Conservation (phyloP, 37 sponge, comb jelly and placozoan species). For the Beroe ovata region DNA sequence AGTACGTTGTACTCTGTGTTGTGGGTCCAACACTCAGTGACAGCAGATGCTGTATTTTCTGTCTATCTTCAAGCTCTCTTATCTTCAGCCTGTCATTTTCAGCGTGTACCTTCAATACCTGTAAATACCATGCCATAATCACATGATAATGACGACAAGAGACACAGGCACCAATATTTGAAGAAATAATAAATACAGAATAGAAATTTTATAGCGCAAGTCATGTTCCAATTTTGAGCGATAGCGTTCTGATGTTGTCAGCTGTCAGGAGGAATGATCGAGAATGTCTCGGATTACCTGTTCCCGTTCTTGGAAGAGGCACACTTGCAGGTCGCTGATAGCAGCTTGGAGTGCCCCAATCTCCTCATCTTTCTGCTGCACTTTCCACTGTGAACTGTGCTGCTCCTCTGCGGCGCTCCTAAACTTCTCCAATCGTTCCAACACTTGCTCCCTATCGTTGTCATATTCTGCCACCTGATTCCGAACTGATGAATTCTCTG, state of each 20-base stretch:
- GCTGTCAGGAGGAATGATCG: too few relatives aligned
- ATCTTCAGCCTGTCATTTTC: conserved; percentile 96
- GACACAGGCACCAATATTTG: too few relatives aligned
- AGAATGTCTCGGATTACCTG: too few relatives aligned
- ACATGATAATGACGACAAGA: not conserved
- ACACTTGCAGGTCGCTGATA: conserved; percentile 99
- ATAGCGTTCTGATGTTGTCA: too few relatives aligned
- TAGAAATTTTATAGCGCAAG: too few relatives aligned
- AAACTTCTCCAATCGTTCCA: conserved; percentile 81
- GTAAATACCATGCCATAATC: too few relatives aligned
- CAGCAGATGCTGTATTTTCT: conserved; percentile 91
- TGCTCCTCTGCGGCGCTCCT: conserved; percentile 69
- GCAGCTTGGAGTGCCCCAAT: conserved; percentile 92
- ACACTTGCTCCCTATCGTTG: conserved; percentile 79
- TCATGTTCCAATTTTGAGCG: too few relatives aligned
- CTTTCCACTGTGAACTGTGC: conserved; percentile 88
- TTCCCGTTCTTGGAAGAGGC: conserved; percentile 66
- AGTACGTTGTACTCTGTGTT: conserved; percentile 76
- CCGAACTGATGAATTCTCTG: too few relatives aligned
- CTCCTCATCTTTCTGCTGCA: conserved; percentile 92
- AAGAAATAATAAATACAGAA: too few relatives aligned
- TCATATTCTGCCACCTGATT: conserved; percentile 94
- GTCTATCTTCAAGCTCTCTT: conserved; percentile 89
- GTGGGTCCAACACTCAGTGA: conserved; percentile 70
- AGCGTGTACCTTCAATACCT: conserved; percentile 91